Percentiles rank a stretch among this genome's conserved stretches.
These are phyloP conservation scores for Anhinga anhinga DNA, from an alignment of 2,113 vertebrate genomes.

Conservation along the genomic window DNA sequence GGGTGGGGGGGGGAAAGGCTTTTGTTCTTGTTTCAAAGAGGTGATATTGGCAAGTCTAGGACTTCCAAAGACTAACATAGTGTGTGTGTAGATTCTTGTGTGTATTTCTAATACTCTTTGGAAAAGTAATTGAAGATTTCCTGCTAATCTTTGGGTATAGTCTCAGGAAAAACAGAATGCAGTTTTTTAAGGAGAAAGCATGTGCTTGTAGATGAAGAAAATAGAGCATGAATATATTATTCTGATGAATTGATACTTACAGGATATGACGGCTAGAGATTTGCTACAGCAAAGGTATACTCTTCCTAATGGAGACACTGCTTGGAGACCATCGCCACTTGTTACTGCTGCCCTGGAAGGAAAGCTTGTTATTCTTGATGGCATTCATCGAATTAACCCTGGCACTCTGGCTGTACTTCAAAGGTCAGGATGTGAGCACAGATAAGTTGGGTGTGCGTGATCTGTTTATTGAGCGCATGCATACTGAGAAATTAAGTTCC, in stretches of 20 bases:
- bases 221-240: neutral
- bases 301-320: slow-evolving; percentile 92
- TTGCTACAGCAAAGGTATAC: slow-evolving; percentile 95
- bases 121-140: neutral
- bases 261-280: slow-evolving; percentile 97
- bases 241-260: neutral
- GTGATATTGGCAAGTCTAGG: neutral
- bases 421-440: slow-evolving; percentile 72
- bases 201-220: neutral
- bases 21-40: neutral
- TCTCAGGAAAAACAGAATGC: neutral
- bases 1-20: neutral
- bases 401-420: slow-evolving; percentile 92
- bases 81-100: neutral
- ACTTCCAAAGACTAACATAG: neutral
- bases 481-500: neutral
- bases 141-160: neutral
- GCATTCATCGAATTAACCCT: slow-evolving; percentile 91
- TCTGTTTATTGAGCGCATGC: neutral
- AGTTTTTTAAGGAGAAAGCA: neutral
- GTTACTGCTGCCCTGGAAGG: slow-evolving; percentile 90
- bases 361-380: slow-evolving; percentile 90
- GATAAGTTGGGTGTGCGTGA: rapidly evolving
- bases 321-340: slow-evolving; percentile 90
- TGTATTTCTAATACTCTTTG: neutral